A percentile compares a stretch with the other conserved stretches of the same genome.
Evolutionary conservation across 1,140 invertebrate genomes (phyloP).

Genomic region (Rhizoglyphus robini): DNA sequence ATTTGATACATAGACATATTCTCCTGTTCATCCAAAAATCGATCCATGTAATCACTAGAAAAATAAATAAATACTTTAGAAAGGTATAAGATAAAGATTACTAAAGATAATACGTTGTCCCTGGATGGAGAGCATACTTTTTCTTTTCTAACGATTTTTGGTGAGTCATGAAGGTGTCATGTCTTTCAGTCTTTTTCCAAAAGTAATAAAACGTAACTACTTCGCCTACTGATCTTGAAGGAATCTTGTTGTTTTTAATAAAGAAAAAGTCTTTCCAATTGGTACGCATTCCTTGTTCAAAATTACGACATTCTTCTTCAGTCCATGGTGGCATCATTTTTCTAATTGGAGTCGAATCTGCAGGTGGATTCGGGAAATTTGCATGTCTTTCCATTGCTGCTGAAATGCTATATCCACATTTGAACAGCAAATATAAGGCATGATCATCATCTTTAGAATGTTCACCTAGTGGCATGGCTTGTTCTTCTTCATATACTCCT

Average conservation of each 20-base stretch:
- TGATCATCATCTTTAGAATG: slow-evolving; percentile 81
- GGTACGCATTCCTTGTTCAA: slow-evolving; percentile 78
- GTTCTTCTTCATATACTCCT: neutral
- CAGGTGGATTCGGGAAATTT: slow-evolving; percentile 55
- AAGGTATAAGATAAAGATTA: neutral
- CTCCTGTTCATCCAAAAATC: slow-evolving; percentile 67
- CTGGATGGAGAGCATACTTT: slow-evolving; percentile 70
- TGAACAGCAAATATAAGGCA: slow-evolving; percentile 73
- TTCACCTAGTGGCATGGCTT: slow-evolving; percentile 22
- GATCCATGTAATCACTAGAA: slow-evolving; percentile 66
- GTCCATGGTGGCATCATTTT: slow-evolving; percentile 68
- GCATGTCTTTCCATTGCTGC: slow-evolving; percentile 67
- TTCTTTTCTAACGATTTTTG: slow-evolving; percentile 66
- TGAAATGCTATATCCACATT: slow-evolving; percentile 85
- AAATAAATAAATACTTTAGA: neutral
- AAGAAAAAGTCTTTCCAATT: slow-evolving; percentile 93
- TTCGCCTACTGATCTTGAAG: slow-evolving; percentile 87
- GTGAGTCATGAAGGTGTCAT: slow-evolving; percentile 83
- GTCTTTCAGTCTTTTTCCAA: slow-evolving; percentile 96
- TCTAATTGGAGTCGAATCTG: slow-evolving; percentile 39
- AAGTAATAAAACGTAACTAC: slow-evolving; percentile 96
- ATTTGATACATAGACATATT: slow-evolving; percentile 17
- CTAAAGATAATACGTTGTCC: slow-evolving; percentile 42
- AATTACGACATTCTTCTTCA: slow-evolving; percentile 91
- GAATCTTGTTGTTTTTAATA: slow-evolving; percentile 83